Base-by-base conservation (phyloP, 1,140 invertebrate species). In the Achatina immaculata region DNA sequence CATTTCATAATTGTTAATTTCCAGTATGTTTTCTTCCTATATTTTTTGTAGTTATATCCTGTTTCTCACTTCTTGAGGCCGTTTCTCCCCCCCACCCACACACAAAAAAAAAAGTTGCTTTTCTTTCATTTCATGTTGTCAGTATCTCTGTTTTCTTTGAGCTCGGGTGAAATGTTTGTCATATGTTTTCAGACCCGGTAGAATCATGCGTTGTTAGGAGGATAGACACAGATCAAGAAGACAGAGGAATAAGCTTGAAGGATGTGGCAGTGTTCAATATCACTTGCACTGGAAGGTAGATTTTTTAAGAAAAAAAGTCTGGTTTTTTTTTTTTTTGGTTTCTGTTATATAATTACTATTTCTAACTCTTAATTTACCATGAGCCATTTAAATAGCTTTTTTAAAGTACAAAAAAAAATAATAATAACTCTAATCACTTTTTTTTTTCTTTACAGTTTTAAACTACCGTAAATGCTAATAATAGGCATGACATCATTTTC, bases 241-340 rank as follows among this genome's bases (percentile, higher is more conserved):
- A 80, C 45, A 55, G 71, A 51, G 42, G 78, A 16, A 9, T 80
- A 31, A 74, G 40, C 40, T n/a, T 80, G 40, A 51, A 69, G 34
- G 19, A 66, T 21, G 0, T 40, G 7, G 24, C 72, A 0, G 28
- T 80, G 28, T 31, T 80, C 28, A 80, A 80, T 31, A 45, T 80
- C 31, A 74, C 69, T 19, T 80, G 78, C 65, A 2, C 0, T 31
- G 78, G 78, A 2, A 80, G 78, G 78, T 80, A 31, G 65, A 31
- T n/a, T 42, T 38, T n/a, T 7, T n/a, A n/a, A n/a, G n/a, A n/a
- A n/a, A n/a, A n/a, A n/a, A n/a, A n/a, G n/a, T n/a, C n/a, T n/a
- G n/a, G n/a, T n/a, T n/a, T 19, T 74, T 28, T 43, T 45, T 36
- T n/a, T n/a, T n/a, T n/a, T n/a, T n/a, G n/a, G n/a, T n/a, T n/a